Percentiles rank a stretch among this genome's conserved stretches.
These are phyloP conservation scores for Ophion costatus DNA, from an alignment of 2,888 invertebrate species.

Conservation along the genomic window DNA sequence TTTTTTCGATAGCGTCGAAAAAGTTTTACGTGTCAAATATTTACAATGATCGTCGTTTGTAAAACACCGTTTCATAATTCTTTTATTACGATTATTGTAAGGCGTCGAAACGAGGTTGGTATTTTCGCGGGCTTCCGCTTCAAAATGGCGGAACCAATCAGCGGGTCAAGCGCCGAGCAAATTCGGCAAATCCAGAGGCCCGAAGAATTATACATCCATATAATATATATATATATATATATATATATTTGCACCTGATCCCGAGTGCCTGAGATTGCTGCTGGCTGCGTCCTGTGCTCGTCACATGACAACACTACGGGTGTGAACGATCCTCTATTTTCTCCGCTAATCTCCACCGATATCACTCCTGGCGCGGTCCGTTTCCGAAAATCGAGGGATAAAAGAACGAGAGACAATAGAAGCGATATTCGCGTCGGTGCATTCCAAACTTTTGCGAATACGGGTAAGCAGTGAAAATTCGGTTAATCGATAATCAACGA, in stretches of 20 bases:
- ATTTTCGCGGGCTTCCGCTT: conserved; percentile 8
- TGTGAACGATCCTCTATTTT: conserved; percentile 70
- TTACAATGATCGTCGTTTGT: background rate
- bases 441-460: conserved; percentile 9
- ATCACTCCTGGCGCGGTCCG: conserved; percentile 4
- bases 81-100: background rate
- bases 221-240: background rate
- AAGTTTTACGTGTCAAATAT: background rate
- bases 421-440: conserved; percentile 4
- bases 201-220: background rate
- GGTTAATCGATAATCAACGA: conserved; percentile 51
- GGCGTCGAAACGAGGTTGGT: background rate
- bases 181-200: background rate
- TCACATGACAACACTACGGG: conserved; percentile 80
- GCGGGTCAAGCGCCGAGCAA: background rate
- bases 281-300: conserved; percentile 66
- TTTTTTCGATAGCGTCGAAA: background rate
- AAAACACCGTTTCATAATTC: background rate
- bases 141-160: conserved; percentile 28
- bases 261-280: conserved; percentile 47
- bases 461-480: conserved; percentile 58
- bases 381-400: background rate
- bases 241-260: conserved; percentile 45
- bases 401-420: background rate
- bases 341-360: conserved; percentile 17